These are phyloP conservation scores for Lophochroa leadbeateri DNA, from an alignment of 2,113 vertebrate genomes.

Conservation along the genomic window DNA sequence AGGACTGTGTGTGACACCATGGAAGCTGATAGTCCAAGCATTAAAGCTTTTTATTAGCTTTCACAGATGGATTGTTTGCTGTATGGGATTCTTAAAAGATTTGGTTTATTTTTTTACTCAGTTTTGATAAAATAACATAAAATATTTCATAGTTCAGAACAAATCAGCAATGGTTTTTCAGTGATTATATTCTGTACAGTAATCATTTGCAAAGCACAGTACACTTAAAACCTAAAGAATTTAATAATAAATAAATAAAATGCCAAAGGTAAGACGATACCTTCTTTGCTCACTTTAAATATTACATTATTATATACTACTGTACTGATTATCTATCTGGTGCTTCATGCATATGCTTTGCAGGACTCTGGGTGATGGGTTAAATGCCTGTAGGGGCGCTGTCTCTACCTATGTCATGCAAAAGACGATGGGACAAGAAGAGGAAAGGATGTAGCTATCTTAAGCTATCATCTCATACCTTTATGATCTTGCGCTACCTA, in stretches of 20 bases:
- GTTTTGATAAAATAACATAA: not conserved
- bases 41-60: constrained; percentile 20
- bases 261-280: not conserved
- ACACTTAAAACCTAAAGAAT: not conserved
- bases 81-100: not conserved
- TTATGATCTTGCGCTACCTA: not conserved
- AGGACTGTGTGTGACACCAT: not conserved
- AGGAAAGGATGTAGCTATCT: not conserved
- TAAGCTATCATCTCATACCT: not conserved
- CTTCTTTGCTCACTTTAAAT: not conserved
- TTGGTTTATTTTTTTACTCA: not conserved
- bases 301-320: not conserved
- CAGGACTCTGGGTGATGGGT: not conserved
- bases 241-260: not conserved
- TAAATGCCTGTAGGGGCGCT: not conserved
- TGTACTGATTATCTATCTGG: not conserved
- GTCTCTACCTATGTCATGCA: not conserved
- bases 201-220: not conserved
- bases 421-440: not conserved
- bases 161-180: not conserved
- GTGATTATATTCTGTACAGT: not conserved
- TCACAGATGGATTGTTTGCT: not conserved
- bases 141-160: not conserved
- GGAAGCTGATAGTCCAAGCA: not conserved
- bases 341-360: not conserved